Base-by-base conservation (phyloP, 2,113 vertebrate genomes). In the Vicugna pacos region DNA sequence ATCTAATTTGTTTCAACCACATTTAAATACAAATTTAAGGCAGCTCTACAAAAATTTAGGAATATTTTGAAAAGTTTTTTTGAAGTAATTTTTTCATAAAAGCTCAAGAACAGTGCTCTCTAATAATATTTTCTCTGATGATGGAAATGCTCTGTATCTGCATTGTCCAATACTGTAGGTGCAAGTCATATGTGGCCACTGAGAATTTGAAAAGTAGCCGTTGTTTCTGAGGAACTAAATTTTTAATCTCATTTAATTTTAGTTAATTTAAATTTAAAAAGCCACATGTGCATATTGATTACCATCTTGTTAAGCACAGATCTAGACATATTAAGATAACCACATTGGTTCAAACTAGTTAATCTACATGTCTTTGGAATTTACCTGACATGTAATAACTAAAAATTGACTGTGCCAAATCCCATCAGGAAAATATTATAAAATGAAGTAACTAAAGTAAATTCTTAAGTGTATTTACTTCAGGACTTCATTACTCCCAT, bases 201-300 rank as follows among this genome's bases (percentile, higher is more conserved):
- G 2, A 65, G 30, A 97, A 58, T 75, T 62, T 94, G 11, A 94
- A 92, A 86, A 81, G 52, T 80, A 17, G 9, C 7, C 84, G 60
- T 3, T 16, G 22, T 13, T 26, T 38, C 12, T 56, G 5, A 65
- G 8, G 42, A 96, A 35, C 8, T 76, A 62, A 62, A 10, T 12
- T 42, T 69, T 62, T 28, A 52, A 65, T 54, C 86, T 54, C 38
- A 67, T 77, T 73, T 62, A 76, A 58, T 56, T 73, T 79, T 65
- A 73, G 4, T 26, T 24, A 26, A 42, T 70, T 75, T 92, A 65
- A 89, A 80, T 80, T 22, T 89, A 52, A 79, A 97, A 20, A 70
- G 4, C 1, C 20, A 32, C 6, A 22, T 46, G 3, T 60, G 4
- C 2, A 73, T 83, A 15, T 83, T 14, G 42, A 54, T 72, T 48